Conservation (phyloP, 2,797 vertebrate species). For the Micromesistius poutassou region DNA sequence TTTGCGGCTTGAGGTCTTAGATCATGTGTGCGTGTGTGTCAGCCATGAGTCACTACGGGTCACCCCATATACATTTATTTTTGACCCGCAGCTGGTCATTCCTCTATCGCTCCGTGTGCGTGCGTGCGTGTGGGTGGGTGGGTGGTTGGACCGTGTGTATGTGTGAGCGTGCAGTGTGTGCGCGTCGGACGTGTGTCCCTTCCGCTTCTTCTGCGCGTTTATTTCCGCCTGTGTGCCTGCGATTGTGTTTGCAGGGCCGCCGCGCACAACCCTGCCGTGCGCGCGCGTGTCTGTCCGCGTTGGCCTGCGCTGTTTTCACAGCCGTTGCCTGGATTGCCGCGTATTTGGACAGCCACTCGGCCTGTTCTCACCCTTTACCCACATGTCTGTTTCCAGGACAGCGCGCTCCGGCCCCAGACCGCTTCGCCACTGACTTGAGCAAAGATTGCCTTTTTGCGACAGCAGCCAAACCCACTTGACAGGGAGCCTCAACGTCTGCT, state of each 20-base stretch:
- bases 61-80: slow-evolving; percentile 69
- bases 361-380: slow-evolving; percentile 51
- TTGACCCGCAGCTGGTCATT: slow-evolving; percentile 68
- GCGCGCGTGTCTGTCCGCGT: slow-evolving; percentile 6
- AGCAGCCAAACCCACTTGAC: neutral
- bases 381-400: slow-evolving; percentile 37
- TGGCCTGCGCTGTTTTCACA: slow-evolving; percentile 58
- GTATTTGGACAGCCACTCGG: slow-evolving; percentile 31
- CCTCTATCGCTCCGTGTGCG: slow-evolving; percentile 44
- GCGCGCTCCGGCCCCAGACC: slow-evolving; percentile 7
- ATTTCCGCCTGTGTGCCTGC: slow-evolving; percentile 8
- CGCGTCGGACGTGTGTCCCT: neutral
- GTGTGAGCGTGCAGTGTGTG: slow-evolving; percentile 19
- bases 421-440: neutral
- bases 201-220: neutral
- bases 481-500: neutral
- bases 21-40: slow-evolving; percentile 55
- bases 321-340: slow-evolving; percentile 48
- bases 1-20: slow-evolving; percentile 32
- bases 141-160: neutral
- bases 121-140: slow-evolving; percentile 3
- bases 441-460: neutral
- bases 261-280: neutral
- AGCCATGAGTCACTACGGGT: slow-evolving; percentile 58
- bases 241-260: neutral